A percentile compares a stretch with the other conserved stretches of the same genome.
Evolutionary conservation across 1,140 invertebrate species (phyloP).

Genomic region (Pemphigus obesinymphae): DNA sequence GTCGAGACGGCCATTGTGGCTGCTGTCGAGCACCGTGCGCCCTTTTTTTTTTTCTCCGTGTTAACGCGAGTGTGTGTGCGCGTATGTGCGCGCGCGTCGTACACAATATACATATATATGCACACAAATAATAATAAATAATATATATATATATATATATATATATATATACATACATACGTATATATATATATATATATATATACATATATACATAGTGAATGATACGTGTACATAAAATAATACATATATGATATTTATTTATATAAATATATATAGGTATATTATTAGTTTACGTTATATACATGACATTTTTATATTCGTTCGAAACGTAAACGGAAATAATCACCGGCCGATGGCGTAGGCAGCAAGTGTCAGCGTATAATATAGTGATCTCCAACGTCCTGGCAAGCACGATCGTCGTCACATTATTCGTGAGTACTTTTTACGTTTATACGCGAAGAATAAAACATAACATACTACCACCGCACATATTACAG

Average conservation of each 20-base stretch:
- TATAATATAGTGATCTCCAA: no score
- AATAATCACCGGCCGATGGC: neutral
- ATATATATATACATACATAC: neutral
- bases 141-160: neutral
- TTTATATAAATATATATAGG: neutral
- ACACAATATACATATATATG: neutral
- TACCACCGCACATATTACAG: no score
- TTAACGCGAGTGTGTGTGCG: neutral
- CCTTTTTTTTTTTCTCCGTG: neutral
- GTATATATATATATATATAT: neutral
- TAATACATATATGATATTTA: neutral
- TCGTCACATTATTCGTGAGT: no score
- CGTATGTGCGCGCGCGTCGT: neutral
- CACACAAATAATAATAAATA: conserved; percentile 17
- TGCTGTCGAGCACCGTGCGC: neutral
- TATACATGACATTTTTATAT: neutral
- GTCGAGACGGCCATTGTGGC: conserved; percentile 11
- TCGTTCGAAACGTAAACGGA: conserved; percentile 1
- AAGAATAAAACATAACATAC: no score
- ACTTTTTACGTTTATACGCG: no score
- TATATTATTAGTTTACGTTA: neutral
- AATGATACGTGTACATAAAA: neutral
- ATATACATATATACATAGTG: neutral
- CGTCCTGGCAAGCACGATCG: no score
- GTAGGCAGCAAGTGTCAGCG: neutral